These are phyloP conservation scores for Cotesia glomerata DNA, from an alignment of 1,140 invertebrate species.

Conservation along the genomic window DNA sequence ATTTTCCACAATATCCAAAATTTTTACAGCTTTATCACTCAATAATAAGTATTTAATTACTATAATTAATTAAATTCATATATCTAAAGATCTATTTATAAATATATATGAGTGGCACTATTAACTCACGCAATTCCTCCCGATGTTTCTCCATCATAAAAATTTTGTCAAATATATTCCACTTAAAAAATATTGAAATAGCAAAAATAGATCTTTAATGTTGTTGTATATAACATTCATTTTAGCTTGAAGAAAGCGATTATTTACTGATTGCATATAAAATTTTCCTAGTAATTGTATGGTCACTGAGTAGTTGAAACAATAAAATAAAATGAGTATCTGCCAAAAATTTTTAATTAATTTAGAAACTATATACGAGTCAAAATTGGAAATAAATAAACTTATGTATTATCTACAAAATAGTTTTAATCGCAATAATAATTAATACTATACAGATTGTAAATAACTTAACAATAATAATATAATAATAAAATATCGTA, in stretches of 20 bases:
- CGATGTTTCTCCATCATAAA: neutral
- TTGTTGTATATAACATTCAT: slow-evolving; percentile 23
- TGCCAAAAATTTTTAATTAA: slow-evolving; percentile 28
- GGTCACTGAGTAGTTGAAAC: too few relatives aligned
- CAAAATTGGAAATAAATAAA: slow-evolving; percentile 14
- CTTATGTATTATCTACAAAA: slow-evolving; percentile 62
- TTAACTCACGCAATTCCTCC: neutral
- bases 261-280: neutral
- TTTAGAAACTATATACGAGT: neutral
- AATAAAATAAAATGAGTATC: slow-evolving; percentile 17
- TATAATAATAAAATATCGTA: slow-evolving; percentile 62
- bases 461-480: slow-evolving; percentile 62
- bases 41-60: slow-evolving; percentile 9
- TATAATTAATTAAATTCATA: slow-evolving; percentile 2
- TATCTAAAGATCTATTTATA: neutral
- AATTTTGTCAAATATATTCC: neutral
- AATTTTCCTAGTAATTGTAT: neutral
- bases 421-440: slow-evolving; percentile 63
- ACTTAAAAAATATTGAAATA: slow-evolving; percentile 12
- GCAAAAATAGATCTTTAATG: slow-evolving; percentile 18
- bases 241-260: neutral
- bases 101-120: neutral
- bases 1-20: slow-evolving; percentile 35
- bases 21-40: slow-evolving; percentile 45
- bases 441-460: slow-evolving; percentile 64